These are phyloP conservation scores for Pseudochaenichthys georgianus DNA, from an alignment of 2,797 vertebrate genomes.

Conservation along the genomic window DNA sequence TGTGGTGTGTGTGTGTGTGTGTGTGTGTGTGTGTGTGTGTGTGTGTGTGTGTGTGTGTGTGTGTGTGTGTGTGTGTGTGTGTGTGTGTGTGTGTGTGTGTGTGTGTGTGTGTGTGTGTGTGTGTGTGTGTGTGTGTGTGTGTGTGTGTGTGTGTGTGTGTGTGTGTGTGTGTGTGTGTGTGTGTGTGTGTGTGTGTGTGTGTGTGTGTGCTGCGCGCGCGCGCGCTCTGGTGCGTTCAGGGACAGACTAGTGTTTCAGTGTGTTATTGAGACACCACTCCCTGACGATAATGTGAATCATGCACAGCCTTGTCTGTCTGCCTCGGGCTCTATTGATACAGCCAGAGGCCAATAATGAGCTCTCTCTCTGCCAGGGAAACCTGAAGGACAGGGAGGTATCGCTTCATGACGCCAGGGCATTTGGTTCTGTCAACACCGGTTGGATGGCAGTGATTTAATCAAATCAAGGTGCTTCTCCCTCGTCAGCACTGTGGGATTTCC, in stretches of 20 bases:
- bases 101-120: too few relatives aligned
- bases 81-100: too few relatives aligned
- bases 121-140: too few relatives aligned
- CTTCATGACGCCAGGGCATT: constrained; percentile 65
- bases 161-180: too few relatives aligned
- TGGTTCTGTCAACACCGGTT: constrained; percentile 66
- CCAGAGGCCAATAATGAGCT: constrained; percentile 70
- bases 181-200: background rate
- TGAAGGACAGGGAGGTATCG: constrained; percentile 71
- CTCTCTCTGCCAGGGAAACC: constrained; percentile 71
- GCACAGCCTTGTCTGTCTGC: constrained; percentile 75
- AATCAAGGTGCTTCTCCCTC: constrained; percentile 42
- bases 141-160: too few relatives aligned
- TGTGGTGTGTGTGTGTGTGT: too few relatives aligned
- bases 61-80: too few relatives aligned
- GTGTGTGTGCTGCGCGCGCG: too few relatives aligned
- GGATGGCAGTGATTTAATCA: constrained; percentile 55
- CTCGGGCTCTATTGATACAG: constrained; percentile 51
- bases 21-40: too few relatives aligned
- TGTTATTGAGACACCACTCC: constrained; percentile 67
- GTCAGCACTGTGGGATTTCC: constrained; percentile 44
- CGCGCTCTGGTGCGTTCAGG: constrained; percentile 56
- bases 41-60: too few relatives aligned
- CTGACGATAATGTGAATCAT: constrained; percentile 75
- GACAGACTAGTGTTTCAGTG: constrained; percentile 40